These are phyloP conservation scores for Pristionchus japonicus DNA, from an alignment of 2,888 invertebrate species.

Conservation along the genomic window DNA sequence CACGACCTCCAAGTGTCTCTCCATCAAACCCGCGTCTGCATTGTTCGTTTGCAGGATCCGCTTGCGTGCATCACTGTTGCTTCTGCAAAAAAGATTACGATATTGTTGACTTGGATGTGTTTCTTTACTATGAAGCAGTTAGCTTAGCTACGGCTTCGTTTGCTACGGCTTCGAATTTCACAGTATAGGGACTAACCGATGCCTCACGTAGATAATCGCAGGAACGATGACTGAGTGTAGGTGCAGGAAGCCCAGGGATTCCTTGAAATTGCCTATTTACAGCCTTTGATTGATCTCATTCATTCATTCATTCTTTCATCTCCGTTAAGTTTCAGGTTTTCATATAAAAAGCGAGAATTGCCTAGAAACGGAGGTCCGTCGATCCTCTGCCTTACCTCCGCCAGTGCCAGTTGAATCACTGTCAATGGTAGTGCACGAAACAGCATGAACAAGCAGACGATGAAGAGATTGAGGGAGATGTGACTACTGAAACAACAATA, in stretches of 20 bases:
- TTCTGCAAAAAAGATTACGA: background rate
- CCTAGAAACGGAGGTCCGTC: too few relatives aligned
- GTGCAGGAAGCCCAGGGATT: background rate
- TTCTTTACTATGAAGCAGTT: too few relatives aligned
- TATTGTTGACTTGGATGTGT: background rate
- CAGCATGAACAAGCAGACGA: background rate
- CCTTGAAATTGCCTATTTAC: background rate
- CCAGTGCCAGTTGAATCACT: background rate
- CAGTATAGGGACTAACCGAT: background rate
- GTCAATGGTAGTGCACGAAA: background rate
- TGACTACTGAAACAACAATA: background rate
- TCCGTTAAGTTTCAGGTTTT: too few relatives aligned
- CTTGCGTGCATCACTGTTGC: background rate
- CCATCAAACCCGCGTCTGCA: background rate
- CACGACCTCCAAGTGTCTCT: background rate
- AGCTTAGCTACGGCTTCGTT: too few relatives aligned
- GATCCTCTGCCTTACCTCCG: too few relatives aligned
- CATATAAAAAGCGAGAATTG: too few relatives aligned
- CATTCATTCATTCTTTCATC: background rate
- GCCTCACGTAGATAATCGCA: background rate
- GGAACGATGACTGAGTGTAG: conserved; percentile 2
- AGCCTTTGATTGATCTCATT: background rate
- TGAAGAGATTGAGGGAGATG: background rate
- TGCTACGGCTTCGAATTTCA: too few relatives aligned
- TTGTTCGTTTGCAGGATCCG: background rate